These are phyloP conservation scores for Arctocebus calabarensis DNA, from an alignment of 2,797 vertebrate species.

Conservation along the genomic window DNA sequence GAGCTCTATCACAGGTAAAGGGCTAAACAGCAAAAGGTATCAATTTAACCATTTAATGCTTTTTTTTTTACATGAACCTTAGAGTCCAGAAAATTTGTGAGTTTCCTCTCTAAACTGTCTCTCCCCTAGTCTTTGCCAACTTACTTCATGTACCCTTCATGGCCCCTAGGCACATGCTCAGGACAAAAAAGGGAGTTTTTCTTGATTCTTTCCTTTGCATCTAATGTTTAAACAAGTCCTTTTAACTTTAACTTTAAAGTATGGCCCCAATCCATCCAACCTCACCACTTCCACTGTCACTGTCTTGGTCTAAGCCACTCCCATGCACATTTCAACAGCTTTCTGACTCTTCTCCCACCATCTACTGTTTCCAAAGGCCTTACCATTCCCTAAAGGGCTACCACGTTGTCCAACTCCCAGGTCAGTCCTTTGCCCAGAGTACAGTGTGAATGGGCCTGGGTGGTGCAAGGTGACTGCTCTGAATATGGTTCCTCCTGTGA, in stretches of 20 bases:
- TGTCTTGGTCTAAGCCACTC: no score
- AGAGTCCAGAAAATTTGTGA: background rate
- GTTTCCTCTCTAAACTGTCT: background rate
- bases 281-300: background rate
- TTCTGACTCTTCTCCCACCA: background rate
- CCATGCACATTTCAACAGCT: background rate
- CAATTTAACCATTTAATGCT: background rate
- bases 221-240: background rate
- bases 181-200: background rate
- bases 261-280: background rate
- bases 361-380: background rate
- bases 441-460: background rate
- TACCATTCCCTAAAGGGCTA: background rate
- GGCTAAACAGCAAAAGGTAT: background rate
- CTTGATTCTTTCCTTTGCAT: background rate
- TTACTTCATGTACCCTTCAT: background rate
- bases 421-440: background rate
- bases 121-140: background rate
- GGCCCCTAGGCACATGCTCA: background rate
- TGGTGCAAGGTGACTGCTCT: background rate
- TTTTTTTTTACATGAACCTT: background rate
- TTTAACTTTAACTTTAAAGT: background rate
- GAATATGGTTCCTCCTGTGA: background rate
- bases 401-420: background rate
- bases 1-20: background rate